A percentile compares a stretch with the other conserved stretches of the same genome.
Conservation (phyloP, 1,140 invertebrate genomes). For the Spodoptera litura region DNA sequence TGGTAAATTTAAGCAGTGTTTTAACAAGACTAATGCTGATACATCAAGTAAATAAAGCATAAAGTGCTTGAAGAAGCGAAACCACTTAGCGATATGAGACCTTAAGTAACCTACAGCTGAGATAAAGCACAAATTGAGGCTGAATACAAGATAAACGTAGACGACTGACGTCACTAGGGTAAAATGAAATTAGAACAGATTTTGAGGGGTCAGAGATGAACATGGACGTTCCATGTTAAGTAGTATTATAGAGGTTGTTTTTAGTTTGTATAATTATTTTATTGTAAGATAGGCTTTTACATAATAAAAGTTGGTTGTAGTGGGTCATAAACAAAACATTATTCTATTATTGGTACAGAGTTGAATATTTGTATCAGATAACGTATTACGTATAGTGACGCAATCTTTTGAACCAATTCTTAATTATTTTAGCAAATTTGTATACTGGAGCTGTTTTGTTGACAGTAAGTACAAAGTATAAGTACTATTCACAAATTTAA, state of each 20-base stretch:
- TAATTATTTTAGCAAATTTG: too few relatives aligned
- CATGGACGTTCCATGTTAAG: neutral
- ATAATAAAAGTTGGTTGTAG: too few relatives aligned
- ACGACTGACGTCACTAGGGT: conserved; percentile 8
- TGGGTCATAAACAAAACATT: too few relatives aligned
- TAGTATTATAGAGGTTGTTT: neutral
- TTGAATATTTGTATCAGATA: too few relatives aligned
- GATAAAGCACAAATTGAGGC: conserved; percentile 16
- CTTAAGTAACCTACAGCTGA: conserved; percentile 26
- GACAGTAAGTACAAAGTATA: too few relatives aligned
- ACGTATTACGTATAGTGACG: too few relatives aligned
- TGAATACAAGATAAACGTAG: conserved; percentile 28
- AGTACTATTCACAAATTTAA: too few relatives aligned
- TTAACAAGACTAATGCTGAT: conserved; percentile 1
- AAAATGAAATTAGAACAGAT: conserved; percentile 28
- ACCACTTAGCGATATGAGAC: conserved; percentile 24
- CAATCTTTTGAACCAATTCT: too few relatives aligned
- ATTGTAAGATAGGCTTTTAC: too few relatives aligned
- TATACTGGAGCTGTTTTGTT: too few relatives aligned
- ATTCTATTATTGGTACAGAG: too few relatives aligned
- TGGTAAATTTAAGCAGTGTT: neutral
- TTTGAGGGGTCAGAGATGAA: conserved; percentile 5
- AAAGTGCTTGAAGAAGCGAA: conserved; percentile 16
- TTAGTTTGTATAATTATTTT: too few relatives aligned
- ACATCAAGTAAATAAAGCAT: conserved; percentile 24